Evolutionary conservation across 92 coral and sea anemone genomes (phyloP).

Genomic region (Virgularia gustaviana): DNA sequence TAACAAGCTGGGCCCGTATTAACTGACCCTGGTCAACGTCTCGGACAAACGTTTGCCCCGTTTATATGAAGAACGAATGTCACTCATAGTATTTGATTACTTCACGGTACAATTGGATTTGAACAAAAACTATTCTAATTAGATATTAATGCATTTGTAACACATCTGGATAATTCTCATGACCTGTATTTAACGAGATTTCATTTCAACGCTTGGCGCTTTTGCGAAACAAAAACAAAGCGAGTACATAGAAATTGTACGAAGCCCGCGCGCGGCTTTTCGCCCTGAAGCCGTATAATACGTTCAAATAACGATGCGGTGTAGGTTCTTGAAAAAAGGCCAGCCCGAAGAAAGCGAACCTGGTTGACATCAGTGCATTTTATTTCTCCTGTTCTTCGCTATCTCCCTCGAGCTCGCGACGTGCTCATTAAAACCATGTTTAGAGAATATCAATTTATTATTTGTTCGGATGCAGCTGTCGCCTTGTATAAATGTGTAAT

Average conservation of each 20-base stretch:
- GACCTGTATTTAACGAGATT: background rate
- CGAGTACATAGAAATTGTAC: too few relatives aligned
- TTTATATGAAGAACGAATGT: constrained; percentile 29
- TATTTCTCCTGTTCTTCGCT: too few relatives aligned
- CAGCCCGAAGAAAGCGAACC: too few relatives aligned
- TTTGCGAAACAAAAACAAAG: too few relatives aligned
- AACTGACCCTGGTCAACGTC: too few relatives aligned
- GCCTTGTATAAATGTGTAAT: background rate
- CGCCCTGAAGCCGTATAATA: too few relatives aligned
- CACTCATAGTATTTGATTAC: constrained; percentile 38
- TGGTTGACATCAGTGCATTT: too few relatives aligned
- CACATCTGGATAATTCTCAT: constrained; percentile 36
- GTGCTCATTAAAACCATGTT: constrained; percentile 28
- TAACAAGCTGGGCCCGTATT: background rate
- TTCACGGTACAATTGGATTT: constrained; percentile 7
- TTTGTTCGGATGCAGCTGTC: constrained; percentile 31
- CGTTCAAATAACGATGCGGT: too few relatives aligned
- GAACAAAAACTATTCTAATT: constrained; percentile 37
- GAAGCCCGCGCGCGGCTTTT: too few relatives aligned
- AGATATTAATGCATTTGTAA: constrained; percentile 32
- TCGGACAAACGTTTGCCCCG: background rate
- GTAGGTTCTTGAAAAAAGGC: too few relatives aligned
- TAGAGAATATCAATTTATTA: constrained; percentile 33
- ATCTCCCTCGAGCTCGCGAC: too few relatives aligned
- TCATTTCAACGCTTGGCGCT: too few relatives aligned